Evolutionary conservation across 2,888 invertebrate species (phyloP), one percentile per base, ranked within the genome.

Genomic region (Neoscelio sp.): DNA sequence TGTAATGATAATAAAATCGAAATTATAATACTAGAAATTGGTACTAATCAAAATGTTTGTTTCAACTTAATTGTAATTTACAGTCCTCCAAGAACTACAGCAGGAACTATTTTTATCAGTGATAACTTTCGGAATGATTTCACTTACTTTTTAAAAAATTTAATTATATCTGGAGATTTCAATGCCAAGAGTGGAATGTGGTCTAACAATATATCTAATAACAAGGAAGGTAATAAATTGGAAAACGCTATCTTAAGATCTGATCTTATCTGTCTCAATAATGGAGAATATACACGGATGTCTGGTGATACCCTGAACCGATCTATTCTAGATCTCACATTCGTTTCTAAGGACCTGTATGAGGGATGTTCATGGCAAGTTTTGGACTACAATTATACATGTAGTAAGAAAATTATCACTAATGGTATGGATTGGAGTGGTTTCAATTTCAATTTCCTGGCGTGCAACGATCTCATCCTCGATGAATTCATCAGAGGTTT

Each of bases 1-100:
- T 62, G 62, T 35, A 10, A 30, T 2, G 10, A 33, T 6, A 62
- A 46, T 17, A n/a, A 2, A 35, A 46, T 62, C 1, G 46, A 62
- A 46, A 28, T 46, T n/a, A 1, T 46, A 5, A 42, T 62, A 2
- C 3, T n/a, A 1, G 35, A 62, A 35, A 46, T 62, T n/a, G 17
- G 10, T 8, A 0, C 13, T 2, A 46, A 23, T 0, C 26, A 28
- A 46, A n/a, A 46, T 20, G n/a, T 18, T 30, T 0, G 1, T 1
- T n/a, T 20, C 12, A 12, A 46, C 7, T 2, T 62, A 8, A 5
- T 62, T 23, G 2, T 46, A 3, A 10, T 62, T 13, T 62, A 62
- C 8, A 62, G 62, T n/a, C 62, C 62, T 13, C 62, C 62, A 6
- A 46, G 62, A 23, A 7, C 20, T 1, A 30, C 10, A 30, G 2